Evolutionary conservation across 2,797 vertebrate species (phyloP).

Genomic region (Hafferia zeledoni): DNA sequence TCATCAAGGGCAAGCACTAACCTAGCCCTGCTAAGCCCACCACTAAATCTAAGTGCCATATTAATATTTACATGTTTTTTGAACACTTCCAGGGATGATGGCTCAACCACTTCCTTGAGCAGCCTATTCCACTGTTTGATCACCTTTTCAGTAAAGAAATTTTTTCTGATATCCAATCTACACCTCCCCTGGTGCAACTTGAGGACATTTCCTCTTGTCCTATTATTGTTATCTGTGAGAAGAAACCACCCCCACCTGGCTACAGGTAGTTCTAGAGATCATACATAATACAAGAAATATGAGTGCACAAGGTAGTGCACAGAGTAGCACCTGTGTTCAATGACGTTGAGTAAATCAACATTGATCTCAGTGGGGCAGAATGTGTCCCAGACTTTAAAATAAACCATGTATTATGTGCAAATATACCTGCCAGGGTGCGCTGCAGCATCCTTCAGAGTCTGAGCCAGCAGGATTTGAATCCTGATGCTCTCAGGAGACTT

Average conservation of each 20-base stretch:
- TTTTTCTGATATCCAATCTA: neutral
- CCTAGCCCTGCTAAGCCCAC: neutral
- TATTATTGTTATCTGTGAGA: neutral
- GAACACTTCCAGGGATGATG: neutral
- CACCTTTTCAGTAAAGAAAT: neutral
- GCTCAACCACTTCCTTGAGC: neutral
- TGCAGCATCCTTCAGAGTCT: neutral
- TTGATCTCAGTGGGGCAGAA: neutral
- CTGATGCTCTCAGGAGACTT: neutral
- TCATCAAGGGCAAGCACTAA: neutral
- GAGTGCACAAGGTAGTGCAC: neutral
- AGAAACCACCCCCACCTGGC: neutral
- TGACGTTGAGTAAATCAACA: rapidly evolving
- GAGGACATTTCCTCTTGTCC: neutral
- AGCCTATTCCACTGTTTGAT: neutral
- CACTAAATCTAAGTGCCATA: neutral
- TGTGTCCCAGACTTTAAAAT: neutral
- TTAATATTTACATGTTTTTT: neutral
- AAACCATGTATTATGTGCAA: too few relatives aligned
- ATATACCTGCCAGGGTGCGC: neutral
- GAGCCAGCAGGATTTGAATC: neutral
- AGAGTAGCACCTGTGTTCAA: rapidly evolving
- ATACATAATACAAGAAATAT: neutral
- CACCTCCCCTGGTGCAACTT: neutral
- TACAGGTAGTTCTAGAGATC: neutral